Evolutionary conservation across 2,113 vertebrate genomes (phyloP), one percentile per base, ranked within the genome.

Genomic region (Ictalurus punctatus): DNA sequence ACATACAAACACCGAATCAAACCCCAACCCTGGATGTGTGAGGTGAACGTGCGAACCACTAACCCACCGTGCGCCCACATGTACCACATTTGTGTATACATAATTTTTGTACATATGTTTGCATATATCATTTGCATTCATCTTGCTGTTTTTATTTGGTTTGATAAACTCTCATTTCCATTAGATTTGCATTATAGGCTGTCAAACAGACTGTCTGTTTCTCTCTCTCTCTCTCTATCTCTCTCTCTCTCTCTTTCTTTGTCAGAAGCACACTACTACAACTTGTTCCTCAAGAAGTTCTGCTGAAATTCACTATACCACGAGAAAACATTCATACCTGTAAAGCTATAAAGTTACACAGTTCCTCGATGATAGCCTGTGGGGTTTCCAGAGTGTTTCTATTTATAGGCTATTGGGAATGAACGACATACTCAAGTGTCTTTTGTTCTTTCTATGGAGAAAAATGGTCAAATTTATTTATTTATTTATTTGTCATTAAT

Each of bases 181-280:
- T 89, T 73, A 14, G 52, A 69, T 91, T 91, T 91, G 83, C 81
- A 88, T 88, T 74, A 23, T 44, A 85, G 21, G 30, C 12, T 34
- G 71, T 80, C 56, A 25, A 83, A 52, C 25, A 88, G 54, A 40
- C 82, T 48, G 4, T 27, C 23, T 44, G 27, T 63, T 8, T 76
- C 30, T 54, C 25, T 13, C 12, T 48, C 21, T 27, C 5, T 14
- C 23, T 76, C 48, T 63, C 19, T 65, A 12, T 54, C 25, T 21
- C 71, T 74, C 37, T 74, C 73, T 44, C 37, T 44, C 73, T 23
- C 7, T 40, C 1, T 37, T 6, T 44, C 17, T 40, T 19, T 74
- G 5, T 34, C n/a, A 19, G 13, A 73, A 7, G 37, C 0, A 37
- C n/a, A 4, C 27, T 69, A 30, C 27, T 30, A 30, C 4, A 10